phyloP scores from a whole-genome alignment of 1,140 invertebrate species.

The Trachymyrmex septentrionalis region DNA sequence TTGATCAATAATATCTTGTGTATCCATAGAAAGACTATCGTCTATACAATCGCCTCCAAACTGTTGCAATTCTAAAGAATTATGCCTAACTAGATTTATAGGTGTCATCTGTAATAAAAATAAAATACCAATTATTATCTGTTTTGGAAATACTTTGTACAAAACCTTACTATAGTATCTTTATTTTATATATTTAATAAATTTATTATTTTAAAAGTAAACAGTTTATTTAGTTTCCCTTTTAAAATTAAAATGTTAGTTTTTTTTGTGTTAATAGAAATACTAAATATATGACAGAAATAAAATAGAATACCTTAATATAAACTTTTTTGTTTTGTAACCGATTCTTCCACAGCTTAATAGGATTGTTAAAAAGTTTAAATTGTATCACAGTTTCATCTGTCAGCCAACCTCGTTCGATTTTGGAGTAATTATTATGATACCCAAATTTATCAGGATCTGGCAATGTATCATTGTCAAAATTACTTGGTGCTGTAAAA shows the following conservation, averaged over 20 bases:
- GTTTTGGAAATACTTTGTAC: conserved; percentile 15
- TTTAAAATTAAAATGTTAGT: background rate
- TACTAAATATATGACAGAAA: background rate
- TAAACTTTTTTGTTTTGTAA: conserved; percentile 90
- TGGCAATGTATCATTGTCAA: conserved; percentile 77
- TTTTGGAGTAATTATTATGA: conserved; percentile 88
- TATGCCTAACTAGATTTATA: conserved; percentile 90
- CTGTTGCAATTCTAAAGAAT: conserved; percentile 84
- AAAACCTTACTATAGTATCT: background rate
- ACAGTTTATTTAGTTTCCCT: background rate
- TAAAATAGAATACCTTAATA: conserved; percentile 87
- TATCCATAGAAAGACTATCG: conserved; percentile 88
- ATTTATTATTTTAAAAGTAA: conserved; percentile 2
- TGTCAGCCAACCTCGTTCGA: conserved; percentile 95
- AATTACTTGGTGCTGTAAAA: conserved; percentile 82
- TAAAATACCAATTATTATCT: background rate
- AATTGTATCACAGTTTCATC: conserved; percentile 95
- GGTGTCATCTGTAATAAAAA: conserved; percentile 90
- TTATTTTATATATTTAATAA: background rate
- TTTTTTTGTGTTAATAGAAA: background rate
- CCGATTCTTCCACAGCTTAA: conserved; percentile 93
- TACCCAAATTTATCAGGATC: conserved; percentile 89
- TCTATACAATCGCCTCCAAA: conserved; percentile 85
- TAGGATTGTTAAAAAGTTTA: conserved; percentile 94
- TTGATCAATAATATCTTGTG: conserved; percentile 86